Evolutionary conservation across 1,140 invertebrate species (phyloP).

Genomic region (Euschistus heros): DNA sequence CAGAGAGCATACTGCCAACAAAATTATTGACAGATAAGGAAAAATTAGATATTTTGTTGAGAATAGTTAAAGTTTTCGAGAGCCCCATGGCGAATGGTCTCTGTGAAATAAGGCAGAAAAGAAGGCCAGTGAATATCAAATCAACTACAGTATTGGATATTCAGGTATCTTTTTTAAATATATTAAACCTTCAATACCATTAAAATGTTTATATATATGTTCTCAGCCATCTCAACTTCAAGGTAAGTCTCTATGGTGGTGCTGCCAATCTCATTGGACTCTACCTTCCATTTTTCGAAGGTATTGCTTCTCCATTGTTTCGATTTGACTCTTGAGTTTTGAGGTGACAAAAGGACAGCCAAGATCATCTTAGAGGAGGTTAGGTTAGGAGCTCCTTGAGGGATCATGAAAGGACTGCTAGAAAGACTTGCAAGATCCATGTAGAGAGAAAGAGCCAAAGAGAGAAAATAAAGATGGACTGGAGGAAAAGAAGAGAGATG

Average conservation of each 20-base stretch:
- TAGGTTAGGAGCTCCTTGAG: not conserved
- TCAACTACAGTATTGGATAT: conserved; percentile 4
- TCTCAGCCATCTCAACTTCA: not conserved
- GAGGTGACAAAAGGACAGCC: no score
- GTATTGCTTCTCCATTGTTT: not conserved
- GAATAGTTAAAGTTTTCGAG: conserved; percentile 4
- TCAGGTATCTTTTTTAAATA: conserved; percentile 6
- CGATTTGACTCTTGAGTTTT: no score
- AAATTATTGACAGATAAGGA: conserved; percentile 59
- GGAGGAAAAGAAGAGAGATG: no score
- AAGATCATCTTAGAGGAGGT: not conserved
- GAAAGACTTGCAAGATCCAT: no score
- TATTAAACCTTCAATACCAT: not conserved
- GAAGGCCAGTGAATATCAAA: conserved; percentile 11
- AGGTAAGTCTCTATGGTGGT: not conserved
- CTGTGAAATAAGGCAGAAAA: conserved; percentile 21
- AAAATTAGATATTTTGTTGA: conserved; percentile 50
- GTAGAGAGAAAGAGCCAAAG: no score
- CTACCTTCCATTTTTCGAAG: not conserved
- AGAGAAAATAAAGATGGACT: no score
- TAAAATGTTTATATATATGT: not conserved
- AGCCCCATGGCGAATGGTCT: conserved; percentile 21
- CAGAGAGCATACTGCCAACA: conserved; percentile 60
- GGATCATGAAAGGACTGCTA: no score
- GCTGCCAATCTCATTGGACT: not conserved